Base-by-base conservation (phyloP, 2,888 invertebrate species). In the Tortricodes alternella region DNA sequence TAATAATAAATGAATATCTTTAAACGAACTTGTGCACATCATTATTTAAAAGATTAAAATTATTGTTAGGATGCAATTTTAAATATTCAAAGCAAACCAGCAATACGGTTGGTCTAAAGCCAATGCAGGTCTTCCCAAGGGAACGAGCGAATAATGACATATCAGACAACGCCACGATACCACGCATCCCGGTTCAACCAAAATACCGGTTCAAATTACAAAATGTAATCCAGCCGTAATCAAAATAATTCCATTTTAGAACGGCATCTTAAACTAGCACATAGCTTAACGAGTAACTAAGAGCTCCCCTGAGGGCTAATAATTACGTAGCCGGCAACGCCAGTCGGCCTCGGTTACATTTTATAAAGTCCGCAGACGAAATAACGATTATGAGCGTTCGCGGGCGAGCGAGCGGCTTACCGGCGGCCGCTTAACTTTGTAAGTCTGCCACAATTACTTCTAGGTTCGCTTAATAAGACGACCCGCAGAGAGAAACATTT, bases 351-450 rank as follows among this genome's bases (percentile, higher is more conserved):
- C 68, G 70, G 78, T 77, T 76, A 81, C 84, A 83, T 79, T 85
- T 81, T 80, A 80, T 80, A 84, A 86, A 89, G 85, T 88, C 87
- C 76, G 80, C 87, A 90, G 90, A 89, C 90, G 80, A 85, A 87
- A 87, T 89, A 89, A 90, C 83, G 84, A 80, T 89, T 85, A 88
- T 80, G 85, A 80, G 76, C 71, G 68, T 74, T 78, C 75, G 73
- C 70, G 74, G 76, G 70, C 74, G 72, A 68, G 73, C 68, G 69
- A 62, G 69, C 74, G 82, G 85, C 83, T 88, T 83, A 85, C 80
- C 77, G 71, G 72, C 71, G 69, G 68, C 80, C 78, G 83, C 78
- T 86, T 85, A 88, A 89, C 88, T 89, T 87, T 81, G 82, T 85
- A 87, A 89, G 83, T 85, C 87, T 83, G 77, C 86, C 85, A 71